Evolutionary conservation across 2,888 invertebrate genomes (phyloP).

Genomic region (Laothoe populi): DNA sequence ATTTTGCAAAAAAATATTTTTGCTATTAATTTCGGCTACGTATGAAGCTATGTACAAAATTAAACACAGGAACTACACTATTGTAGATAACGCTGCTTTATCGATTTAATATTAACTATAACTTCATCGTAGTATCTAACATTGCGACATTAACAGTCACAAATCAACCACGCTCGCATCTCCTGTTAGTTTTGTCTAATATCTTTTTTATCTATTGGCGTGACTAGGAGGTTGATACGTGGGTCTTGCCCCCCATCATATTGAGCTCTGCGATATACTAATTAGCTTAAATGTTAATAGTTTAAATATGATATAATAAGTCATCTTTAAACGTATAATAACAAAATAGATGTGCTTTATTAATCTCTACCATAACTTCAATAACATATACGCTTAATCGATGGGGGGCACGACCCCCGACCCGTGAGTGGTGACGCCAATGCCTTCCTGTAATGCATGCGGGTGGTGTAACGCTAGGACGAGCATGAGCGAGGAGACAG

Average conservation of each 20-base stretch:
- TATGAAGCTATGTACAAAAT: too few species aligned
- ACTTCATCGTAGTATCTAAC: slow-evolving; percentile 9
- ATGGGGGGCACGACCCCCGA: neutral
- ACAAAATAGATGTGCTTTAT: neutral
- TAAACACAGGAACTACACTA: too few species aligned
- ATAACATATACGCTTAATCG: neutral
- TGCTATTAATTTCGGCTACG: too few species aligned
- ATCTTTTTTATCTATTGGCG: slow-evolving; percentile 19
- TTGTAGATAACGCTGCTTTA: neutral
- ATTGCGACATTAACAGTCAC: neutral
- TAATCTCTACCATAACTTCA: neutral
- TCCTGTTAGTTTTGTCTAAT: slow-evolving; percentile 30
- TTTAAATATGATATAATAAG: too few species aligned
- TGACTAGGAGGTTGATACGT: neutral
- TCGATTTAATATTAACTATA: neutral
- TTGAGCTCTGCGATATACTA: neutral
- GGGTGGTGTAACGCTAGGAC: slow-evolving; percentile 58
- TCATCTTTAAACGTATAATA: neutral
- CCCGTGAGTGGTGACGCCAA: neutral
- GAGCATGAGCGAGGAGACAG: slow-evolving; percentile 67
- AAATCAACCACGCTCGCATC: neutral
- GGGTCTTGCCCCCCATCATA: neutral
- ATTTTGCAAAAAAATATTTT: too few species aligned
- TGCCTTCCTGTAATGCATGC: slow-evolving; percentile 65
- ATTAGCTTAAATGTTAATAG: too few species aligned